Evolutionary conservation across 53 echinoderm and acorn worm species (phyloP).

Genomic region (Henricia sp.): DNA sequence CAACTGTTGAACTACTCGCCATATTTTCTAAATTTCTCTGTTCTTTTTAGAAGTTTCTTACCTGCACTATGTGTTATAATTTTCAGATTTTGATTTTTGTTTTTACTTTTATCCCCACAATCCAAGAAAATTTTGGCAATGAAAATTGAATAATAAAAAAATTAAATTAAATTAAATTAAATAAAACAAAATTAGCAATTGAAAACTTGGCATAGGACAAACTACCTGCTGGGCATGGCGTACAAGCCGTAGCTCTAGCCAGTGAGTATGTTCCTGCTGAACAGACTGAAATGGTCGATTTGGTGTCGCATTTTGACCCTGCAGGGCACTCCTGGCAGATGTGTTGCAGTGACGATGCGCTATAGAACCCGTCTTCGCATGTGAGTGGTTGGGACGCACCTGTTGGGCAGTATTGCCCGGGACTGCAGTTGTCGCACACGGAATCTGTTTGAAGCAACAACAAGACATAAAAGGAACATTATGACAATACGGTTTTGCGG

Average conservation of each 20-base stretch:
- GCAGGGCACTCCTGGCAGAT: slow-evolving; percentile 80
- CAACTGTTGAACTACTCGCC: too few relatives aligned
- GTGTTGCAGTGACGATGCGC: slow-evolving; percentile 36
- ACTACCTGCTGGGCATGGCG: slow-evolving; percentile 85
- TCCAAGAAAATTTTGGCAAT: too few relatives aligned
- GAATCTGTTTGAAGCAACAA: slow-evolving; percentile 12
- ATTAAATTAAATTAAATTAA: not conserved
- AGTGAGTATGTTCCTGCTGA: slow-evolving; percentile 76
- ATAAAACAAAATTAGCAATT: not conserved
- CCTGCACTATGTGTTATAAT: too few relatives aligned
- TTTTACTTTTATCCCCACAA: too few relatives aligned
- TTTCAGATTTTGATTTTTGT: too few relatives aligned
- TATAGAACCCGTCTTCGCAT: slow-evolving; percentile 85
- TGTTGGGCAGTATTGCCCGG: slow-evolving; percentile 81
- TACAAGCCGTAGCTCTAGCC: slow-evolving; percentile 74
- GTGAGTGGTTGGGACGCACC: slow-evolving; percentile 49
- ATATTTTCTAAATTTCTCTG: too few relatives aligned
- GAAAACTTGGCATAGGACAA: too few relatives aligned
- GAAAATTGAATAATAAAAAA: too few relatives aligned
- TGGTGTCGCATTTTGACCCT: slow-evolving; percentile 77
- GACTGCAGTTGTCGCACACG: slow-evolving; percentile 78
- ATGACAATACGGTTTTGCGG: too few relatives aligned
- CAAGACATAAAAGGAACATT: too few relatives aligned
- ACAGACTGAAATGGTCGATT: slow-evolving; percentile 63
- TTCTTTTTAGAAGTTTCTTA: too few relatives aligned